Evolutionary conservation across 2,888 invertebrate species (phyloP).

Genomic region (Trichacis sp.): DNA sequence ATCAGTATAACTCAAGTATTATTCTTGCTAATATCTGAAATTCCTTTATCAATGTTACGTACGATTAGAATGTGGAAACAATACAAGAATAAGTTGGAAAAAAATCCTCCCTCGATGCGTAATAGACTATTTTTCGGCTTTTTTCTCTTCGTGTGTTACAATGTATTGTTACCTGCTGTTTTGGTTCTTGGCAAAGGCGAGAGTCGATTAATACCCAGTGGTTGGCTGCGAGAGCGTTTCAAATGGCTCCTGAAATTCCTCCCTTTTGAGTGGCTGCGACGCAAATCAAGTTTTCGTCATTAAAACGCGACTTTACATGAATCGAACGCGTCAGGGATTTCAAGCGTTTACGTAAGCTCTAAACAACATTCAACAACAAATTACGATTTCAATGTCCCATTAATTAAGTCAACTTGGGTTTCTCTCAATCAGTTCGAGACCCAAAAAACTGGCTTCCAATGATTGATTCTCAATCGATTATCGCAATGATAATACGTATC

Average conservation of each 20-base stretch:
- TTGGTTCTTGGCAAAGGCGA: constrained; percentile 72
- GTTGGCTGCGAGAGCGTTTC: constrained; percentile 78
- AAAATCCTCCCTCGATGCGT: neutral
- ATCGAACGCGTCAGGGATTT: constrained; percentile 24
- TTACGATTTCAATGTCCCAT: constrained; percentile 49
- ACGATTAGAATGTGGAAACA: too few species aligned
- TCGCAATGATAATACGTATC: too few species aligned
- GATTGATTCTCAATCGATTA: too few species aligned
- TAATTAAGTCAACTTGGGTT: neutral
- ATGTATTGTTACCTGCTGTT: constrained; percentile 70
- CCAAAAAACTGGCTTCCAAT: too few species aligned
- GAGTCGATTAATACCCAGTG: constrained; percentile 74
- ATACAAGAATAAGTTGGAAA: too few species aligned
- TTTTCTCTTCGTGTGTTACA: too few species aligned
- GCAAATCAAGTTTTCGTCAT: constrained; percentile 30
- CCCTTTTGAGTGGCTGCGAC: constrained; percentile 65
- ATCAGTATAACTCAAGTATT: too few species aligned
- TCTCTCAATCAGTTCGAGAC: too few species aligned
- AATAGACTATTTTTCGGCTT: too few species aligned
- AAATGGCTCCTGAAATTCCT: constrained; percentile 67
- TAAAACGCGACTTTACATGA: neutral
- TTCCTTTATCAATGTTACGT: too few species aligned
- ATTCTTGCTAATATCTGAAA: too few species aligned
- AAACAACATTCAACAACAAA: constrained; percentile 66
- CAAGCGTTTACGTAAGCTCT: constrained; percentile 57